Base-by-base conservation (phyloP, 2,797 vertebrate species). In the Staurois parvus region DNA sequence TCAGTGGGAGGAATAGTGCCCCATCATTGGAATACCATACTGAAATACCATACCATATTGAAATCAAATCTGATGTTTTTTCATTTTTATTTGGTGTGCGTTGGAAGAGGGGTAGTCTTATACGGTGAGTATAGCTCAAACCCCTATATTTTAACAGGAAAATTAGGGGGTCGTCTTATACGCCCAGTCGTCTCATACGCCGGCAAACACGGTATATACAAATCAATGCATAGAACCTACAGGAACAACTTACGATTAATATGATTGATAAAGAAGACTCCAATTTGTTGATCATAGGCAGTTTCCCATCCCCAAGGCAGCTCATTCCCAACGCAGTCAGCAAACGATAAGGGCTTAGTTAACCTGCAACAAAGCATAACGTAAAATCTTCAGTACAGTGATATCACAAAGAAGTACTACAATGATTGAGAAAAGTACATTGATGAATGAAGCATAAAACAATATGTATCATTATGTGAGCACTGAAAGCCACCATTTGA, bases 281-380 rank as follows among this genome's bases (percentile, higher is more conserved):
- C 95, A 83, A 96, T 95, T 89, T 96, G 95, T 79, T 93, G 93
- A 87, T 96, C 95, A 13, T 93, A 96, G 0, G 94, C 91, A 0
- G 93, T 94, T 89, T 96, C 95, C 95, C 95, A 96, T 72, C 95
- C 95, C 94, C 94, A 95, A 0, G 95, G 95, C 48, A 96, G 91
- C 84, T 96, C 95, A 92, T 96, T 95, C 42, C 95, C 95, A 67
- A 96, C 95, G 79, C 95, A 96, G 79, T 96, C 95, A 12, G 95
- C 95, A 80, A 96, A 96, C 0, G 95, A 95, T 90, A 96, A 86
- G 73, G 95, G 95, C 85, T 96, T 96, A 70, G 95, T 96, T 88
- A 96, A 91, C 91, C 95, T 96, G 69, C 32, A 90, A 73, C 37
- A 81, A 72, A 48, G 42, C 26, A 48, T 5, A 29, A 19, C 6